Percentiles rank a stretch among this genome's conserved stretches.
Conservation (phyloP, 2,113 vertebrate genomes). For the Caranx ignobilis region DNA sequence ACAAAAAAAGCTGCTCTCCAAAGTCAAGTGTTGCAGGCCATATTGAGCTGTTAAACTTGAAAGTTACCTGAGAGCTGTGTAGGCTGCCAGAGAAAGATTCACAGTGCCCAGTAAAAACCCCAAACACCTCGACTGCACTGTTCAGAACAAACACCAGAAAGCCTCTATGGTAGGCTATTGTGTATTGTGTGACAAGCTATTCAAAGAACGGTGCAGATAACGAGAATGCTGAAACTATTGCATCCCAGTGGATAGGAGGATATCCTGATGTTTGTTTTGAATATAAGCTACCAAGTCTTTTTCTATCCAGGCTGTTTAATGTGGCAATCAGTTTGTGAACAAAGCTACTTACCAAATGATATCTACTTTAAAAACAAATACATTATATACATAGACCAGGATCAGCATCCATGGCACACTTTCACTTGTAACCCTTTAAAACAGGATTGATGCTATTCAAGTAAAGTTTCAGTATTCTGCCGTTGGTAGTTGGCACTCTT, state of each 20-base stretch:
- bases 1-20: background rate
- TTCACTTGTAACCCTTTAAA: conserved; percentile 52
- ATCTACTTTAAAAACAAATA: conserved; percentile 22
- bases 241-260: background rate
- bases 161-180: background rate
- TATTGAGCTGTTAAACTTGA: background rate
- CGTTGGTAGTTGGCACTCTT: background rate
- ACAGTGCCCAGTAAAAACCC: background rate
- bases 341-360: background rate
- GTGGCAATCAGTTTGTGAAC: background rate
- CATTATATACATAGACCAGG: conserved; percentile 42
- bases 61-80: conserved; percentile 6
- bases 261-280: background rate
- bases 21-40: conserved; percentile 13
- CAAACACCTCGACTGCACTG: background rate
- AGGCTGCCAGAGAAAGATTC: conserved; percentile 24
- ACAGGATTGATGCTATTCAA: conserved; percentile 40
- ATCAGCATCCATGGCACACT: background rate
- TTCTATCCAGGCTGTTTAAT: background rate
- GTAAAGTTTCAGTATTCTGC: conserved; percentile 15
- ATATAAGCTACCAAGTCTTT: background rate
- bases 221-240: background rate
- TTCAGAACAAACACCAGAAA: background rate
- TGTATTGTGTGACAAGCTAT: background rate
- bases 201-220: background rate